Conservation (phyloP, 2,113 vertebrate genomes). For the Ptilorrhoa leucosticta region DNA sequence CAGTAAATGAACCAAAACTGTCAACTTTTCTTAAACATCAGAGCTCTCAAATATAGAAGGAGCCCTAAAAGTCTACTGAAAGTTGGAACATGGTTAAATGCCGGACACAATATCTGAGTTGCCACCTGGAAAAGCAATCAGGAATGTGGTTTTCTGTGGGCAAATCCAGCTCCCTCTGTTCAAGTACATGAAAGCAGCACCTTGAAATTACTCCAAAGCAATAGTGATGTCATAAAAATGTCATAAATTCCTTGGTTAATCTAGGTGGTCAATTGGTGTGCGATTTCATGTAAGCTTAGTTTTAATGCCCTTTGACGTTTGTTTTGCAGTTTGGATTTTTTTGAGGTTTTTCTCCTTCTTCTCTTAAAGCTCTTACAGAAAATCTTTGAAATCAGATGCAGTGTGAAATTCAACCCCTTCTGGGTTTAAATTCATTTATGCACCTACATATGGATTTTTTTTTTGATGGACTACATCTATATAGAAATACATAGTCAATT, state of each 20-base stretch:
- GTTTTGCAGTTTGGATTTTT: neutral
- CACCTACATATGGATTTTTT: neutral
- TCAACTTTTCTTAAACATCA: neutral
- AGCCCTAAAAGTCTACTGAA: neutral
- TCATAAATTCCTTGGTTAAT: neutral
- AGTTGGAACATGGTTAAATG: neutral
- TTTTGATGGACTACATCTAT: neutral
- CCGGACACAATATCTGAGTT: neutral
- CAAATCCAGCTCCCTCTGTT: neutral
- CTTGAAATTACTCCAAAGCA: neutral
- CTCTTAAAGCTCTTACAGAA: neutral
- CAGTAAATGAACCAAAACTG: neutral
- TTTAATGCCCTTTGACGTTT: neutral
- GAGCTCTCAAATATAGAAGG: neutral
- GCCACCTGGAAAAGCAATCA: slow-evolving; percentile 21
- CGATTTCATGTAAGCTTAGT: slow-evolving; percentile 6
- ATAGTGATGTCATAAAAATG: neutral
- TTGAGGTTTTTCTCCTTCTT: neutral
- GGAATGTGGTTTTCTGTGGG: neutral
- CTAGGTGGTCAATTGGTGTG: neutral
- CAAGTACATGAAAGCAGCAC: neutral
- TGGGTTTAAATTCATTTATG: neutral
- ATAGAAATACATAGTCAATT: neutral
- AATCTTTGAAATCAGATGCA: slow-evolving; percentile 15
- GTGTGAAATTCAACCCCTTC: neutral